Conservation (phyloP, 2,888 invertebrate species). For the Nysson spinosus region DNA sequence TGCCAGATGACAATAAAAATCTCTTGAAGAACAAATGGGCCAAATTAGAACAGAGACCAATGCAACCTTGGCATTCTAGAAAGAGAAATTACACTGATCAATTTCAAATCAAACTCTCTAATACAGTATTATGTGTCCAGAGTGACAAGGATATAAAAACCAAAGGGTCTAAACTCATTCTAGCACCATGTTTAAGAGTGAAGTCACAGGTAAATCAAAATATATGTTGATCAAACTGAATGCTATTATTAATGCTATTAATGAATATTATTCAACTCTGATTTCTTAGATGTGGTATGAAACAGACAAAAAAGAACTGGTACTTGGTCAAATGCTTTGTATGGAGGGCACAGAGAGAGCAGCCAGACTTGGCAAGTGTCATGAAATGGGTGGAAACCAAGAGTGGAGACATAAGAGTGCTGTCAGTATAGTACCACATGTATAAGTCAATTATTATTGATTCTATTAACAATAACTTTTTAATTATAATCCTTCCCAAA, state of each 20-base stretch:
- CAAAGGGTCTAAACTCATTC: slow-evolving; percentile 84
- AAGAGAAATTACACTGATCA: slow-evolving; percentile 86
- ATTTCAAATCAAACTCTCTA: slow-evolving; percentile 85
- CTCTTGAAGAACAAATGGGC: slow-evolving; percentile 81
- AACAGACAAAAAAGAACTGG: slow-evolving; percentile 89
- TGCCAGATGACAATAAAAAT: slow-evolving; percentile 81
- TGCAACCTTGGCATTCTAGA: slow-evolving; percentile 91
- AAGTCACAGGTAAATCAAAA: slow-evolving; percentile 83
- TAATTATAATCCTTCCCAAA: slow-evolving; percentile 23
- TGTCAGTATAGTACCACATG: slow-evolving; percentile 76
- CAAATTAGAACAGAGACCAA: slow-evolving; percentile 82
- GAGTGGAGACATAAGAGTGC: slow-evolving; percentile 92
- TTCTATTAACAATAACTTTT: slow-evolving; percentile 3
- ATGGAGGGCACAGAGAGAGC: slow-evolving; percentile 85
- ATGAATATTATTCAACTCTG: slow-evolving; percentile 11
- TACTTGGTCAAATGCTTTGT: slow-evolving; percentile 90
- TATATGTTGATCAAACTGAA: neutral
- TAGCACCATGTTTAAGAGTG: slow-evolving; percentile 84
- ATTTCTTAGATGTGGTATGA: slow-evolving; percentile 87
- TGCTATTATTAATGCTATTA: neutral
- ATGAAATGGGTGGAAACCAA: slow-evolving; percentile 93
- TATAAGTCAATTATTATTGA: neutral
- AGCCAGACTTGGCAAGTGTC: slow-evolving; percentile 92
- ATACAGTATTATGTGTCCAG: slow-evolving; percentile 87
- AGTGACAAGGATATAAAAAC: slow-evolving; percentile 87